Percentiles rank a stretch among this genome's conserved stretches.
Conservation (phyloP, 2,888 invertebrate genomes). For the Ophion slaviceki region DNA sequence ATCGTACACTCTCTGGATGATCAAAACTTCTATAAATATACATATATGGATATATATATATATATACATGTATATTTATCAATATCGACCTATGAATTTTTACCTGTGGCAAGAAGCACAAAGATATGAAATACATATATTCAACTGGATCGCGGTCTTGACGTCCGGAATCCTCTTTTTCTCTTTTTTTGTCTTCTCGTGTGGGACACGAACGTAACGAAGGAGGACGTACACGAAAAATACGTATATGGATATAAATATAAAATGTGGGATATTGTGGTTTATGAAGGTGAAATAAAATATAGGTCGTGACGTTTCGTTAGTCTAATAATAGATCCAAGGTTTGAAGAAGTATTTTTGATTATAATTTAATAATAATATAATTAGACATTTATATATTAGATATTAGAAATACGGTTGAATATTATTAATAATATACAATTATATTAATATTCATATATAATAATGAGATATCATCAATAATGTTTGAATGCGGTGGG, state of each 20-base stretch:
- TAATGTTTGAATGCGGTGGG: too few relatives aligned
- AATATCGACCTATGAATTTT: constrained; percentile 2
- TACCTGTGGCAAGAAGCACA: not conserved
- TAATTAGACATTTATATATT: too few relatives aligned
- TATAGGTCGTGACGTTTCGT: not conserved
- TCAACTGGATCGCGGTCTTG: not conserved
- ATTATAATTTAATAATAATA: not conserved
- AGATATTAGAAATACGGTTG: too few relatives aligned
- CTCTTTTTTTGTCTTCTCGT: constrained; percentile 6
- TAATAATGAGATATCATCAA: too few relatives aligned
- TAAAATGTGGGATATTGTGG: not conserved
- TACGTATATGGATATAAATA: not conserved
- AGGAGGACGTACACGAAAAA: not conserved
- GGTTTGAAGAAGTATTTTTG: not conserved
- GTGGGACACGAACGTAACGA: constrained; percentile 2
- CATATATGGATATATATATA: not conserved
- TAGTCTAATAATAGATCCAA: not conserved
- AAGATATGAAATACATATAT: constrained; percentile 2
- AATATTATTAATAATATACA: too few relatives aligned
- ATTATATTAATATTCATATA: too few relatives aligned
- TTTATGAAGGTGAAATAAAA: not conserved
- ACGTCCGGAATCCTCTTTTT: constrained; percentile 5
- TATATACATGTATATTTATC: constrained; percentile 10
- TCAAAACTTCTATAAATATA: constrained; percentile 17
- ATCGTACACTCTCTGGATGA: constrained; percentile 17